Conservation (phyloP, 1,140 invertebrate species). For the Lepidurus apus region DNA sequence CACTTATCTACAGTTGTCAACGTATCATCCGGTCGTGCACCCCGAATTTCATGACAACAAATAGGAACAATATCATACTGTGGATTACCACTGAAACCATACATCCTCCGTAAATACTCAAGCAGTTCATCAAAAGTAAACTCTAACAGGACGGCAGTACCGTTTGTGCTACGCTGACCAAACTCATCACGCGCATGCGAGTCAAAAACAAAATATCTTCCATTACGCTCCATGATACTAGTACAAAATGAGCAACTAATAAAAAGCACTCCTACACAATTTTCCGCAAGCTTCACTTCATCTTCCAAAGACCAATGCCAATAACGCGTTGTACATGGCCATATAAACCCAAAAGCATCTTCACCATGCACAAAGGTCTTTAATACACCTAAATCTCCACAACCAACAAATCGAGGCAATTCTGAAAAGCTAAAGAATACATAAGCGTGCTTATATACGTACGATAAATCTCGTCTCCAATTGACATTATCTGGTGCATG, state of each 20-base stretch:
- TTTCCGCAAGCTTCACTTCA: no score
- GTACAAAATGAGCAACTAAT: no score
- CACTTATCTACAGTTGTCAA: not conserved
- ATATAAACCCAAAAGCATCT: no score
- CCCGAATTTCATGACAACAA: not conserved
- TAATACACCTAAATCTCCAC: not conserved
- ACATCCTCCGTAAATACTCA: not conserved
- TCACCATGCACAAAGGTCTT: no score
- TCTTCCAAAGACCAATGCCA: no score
- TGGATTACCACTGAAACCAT: not conserved
- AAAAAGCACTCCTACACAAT: no score
- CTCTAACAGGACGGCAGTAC: no score
- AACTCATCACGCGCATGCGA: no score
- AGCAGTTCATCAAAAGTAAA: not conserved
- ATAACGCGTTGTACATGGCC: no score
- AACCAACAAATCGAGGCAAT: not conserved
- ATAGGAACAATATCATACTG: not conserved
- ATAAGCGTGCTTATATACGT: not conserved
- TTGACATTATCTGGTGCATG: not conserved
- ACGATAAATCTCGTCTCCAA: not conserved
- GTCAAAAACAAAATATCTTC: no score
- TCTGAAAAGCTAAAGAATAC: not conserved
- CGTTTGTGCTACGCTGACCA: not conserved
- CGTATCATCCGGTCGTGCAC: not conserved
- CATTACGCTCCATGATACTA: no score